Conservation (phyloP, 2,797 vertebrate genomes). For the Prionace glauca region DNA sequence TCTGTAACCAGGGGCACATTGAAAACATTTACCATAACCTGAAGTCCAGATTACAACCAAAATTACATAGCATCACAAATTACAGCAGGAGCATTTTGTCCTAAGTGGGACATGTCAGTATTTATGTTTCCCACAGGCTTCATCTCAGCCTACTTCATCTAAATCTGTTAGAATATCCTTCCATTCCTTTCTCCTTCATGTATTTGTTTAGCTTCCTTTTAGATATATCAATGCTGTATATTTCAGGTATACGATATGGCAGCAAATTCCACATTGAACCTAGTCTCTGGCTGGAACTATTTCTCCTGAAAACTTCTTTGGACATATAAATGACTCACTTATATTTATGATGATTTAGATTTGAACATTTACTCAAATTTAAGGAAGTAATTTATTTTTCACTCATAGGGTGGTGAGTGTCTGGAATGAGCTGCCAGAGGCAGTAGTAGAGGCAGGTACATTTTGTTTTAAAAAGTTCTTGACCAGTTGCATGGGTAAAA, state of each 20-base stretch:
- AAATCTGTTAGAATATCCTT: not conserved
- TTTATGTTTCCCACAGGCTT: not conserved
- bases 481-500: too few species aligned
- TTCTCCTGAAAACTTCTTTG: not conserved
- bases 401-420: too few species aligned
- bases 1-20: not conserved
- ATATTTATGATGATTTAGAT: not conserved
- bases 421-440: too few species aligned
- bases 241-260: not conserved
- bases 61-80: not conserved
- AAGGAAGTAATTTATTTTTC: too few species aligned
- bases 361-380: not conserved
- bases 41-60: too few species aligned
- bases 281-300: not conserved
- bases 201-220: not conserved
- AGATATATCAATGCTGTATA: not conserved
- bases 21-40: not conserved
- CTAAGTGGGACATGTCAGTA: not conserved
- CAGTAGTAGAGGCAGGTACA: too few species aligned
- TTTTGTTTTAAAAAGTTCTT: too few species aligned
- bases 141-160: not conserved
- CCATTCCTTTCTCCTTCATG: not conserved
- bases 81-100: not conserved
- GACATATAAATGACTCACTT: not conserved
- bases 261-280: not conserved